These are phyloP conservation scores for Latrodectus elegans DNA, from an alignment of 2,888 invertebrate species.

Conservation along the genomic window DNA sequence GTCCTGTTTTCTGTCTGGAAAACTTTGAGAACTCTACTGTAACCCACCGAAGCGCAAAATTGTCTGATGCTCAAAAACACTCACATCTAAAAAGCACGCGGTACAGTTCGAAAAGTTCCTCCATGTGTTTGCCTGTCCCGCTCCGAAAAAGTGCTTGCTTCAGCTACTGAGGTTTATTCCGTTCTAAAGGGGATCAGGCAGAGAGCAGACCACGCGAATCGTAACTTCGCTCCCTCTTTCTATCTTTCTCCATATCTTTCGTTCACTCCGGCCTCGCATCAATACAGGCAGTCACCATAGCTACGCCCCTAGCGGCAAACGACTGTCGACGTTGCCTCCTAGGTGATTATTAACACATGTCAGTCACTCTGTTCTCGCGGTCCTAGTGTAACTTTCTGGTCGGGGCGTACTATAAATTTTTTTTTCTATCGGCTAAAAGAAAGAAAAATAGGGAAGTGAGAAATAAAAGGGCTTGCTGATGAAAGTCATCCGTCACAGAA, in stretches of 20 bases:
- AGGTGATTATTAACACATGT: conserved; percentile 68
- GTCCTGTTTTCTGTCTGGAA: too few relatives aligned
- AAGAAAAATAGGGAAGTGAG: not conserved
- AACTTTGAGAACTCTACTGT: too few relatives aligned
- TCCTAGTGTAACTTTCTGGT: conserved; percentile 35
- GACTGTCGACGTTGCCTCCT: conserved; percentile 63
- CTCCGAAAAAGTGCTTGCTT: conserved; percentile 23
- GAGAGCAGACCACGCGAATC: conserved; percentile 36
- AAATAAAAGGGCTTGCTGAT: not conserved
- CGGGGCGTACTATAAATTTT: not conserved
- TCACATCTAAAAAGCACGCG: not conserved
- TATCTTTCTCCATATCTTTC: conserved; percentile 26
- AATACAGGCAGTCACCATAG: conserved; percentile 68
- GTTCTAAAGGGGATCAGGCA: conserved; percentile 33
- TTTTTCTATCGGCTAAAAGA: not conserved
- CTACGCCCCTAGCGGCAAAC: conserved; percentile 65
- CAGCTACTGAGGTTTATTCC: conserved; percentile 23
- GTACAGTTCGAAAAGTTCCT: conserved; percentile 35
- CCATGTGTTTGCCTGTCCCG: conserved; percentile 9
- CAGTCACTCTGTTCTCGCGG: conserved; percentile 51
- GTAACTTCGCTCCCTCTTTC: conserved; percentile 15
- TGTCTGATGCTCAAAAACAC: not conserved
- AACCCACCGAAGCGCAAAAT: not conserved
- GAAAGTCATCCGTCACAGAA: not conserved
- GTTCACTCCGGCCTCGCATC: conserved; percentile 53